Evolutionary conservation across 2,797 vertebrate species (phyloP), one percentile per base, ranked within the genome.

Genomic region (Centroberyx gerrardi): DNA sequence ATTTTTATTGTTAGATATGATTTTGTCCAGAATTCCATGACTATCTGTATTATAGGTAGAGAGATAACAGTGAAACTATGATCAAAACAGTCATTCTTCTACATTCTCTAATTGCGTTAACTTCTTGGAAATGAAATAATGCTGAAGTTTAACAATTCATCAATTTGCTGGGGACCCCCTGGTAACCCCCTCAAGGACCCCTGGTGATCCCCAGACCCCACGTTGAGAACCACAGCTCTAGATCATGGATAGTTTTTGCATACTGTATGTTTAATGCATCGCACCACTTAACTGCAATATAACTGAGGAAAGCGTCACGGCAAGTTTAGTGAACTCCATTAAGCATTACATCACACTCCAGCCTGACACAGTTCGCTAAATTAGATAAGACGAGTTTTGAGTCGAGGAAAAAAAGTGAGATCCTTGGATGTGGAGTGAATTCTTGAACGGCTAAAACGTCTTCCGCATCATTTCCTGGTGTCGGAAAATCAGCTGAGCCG

Each of bases 321-420:
- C 0, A 22, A 33, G n/a, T 9, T 14, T 40, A 74, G 56, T 52
- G n/a, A 60, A 48, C 33, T 62, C n/a, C 13, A 27, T 52, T 36
- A 46, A 22, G 28, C 54, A 64, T 83, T 13, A 72, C 27, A 68
- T 77, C 22, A 66, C 22, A 18, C 40, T 56, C 49, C 18, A 33
- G n/a, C 14, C 69, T 53, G 40, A 36, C 46, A 59, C 13, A 48
- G 36, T 9, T 28, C 8, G 28, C 22, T 44, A 65, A 60, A 53
- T 52, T 12, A 31, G 12, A 76, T 52, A 27, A 68, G 62, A 61
- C 40, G 1, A 75, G 59, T 67, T 72, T 53, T 52, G 62, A 68
- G 58, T n/a, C 1, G 14, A 38, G 58, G 22, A 56, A 61, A 55
- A 22, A 22, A 22, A 22, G 49, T 17, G n/a, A 2, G 9, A 78